Conservation (phyloP, 2,888 invertebrate genomes). For the Bombylius discolor region DNA sequence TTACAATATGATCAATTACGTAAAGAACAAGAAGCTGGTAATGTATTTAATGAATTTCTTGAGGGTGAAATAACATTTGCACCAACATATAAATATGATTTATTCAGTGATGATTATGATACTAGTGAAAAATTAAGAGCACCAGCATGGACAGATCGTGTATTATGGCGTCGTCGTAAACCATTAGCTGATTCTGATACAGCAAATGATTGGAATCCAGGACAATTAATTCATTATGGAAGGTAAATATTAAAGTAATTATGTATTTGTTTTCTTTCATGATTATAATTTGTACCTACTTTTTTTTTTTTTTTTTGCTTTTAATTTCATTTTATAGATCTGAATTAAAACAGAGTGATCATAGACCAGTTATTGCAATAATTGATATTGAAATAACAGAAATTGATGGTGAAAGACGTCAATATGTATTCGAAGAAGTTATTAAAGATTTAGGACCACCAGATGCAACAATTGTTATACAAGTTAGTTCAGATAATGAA, state of each 20-base stretch:
- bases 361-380: conserved; percentile 87
- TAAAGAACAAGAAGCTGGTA: conserved; percentile 62
- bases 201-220: conserved; percentile 55
- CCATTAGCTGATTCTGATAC: conserved; percentile 56
- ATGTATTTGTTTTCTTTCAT: background rate
- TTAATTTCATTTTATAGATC: conserved; percentile 37
- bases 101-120: conserved; percentile 97
- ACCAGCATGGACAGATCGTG: conserved; percentile 97
- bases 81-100: conserved; percentile 97
- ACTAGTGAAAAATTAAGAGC: conserved; percentile 95
- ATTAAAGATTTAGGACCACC: conserved; percentile 83
- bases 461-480: conserved; percentile 82
- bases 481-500: conserved; percentile 36
- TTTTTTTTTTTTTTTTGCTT: background rate
- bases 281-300: background rate
- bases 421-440: conserved; percentile 70
- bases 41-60: conserved; percentile 82
- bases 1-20: conserved; percentile 78
- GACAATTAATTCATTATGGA: conserved; percentile 77
- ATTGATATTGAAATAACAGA: conserved; percentile 77
- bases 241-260: conserved; percentile 29
- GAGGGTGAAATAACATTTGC: conserved; percentile 87
- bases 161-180: conserved; percentile 81
- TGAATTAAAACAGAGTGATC: conserved; percentile 94
- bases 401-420: conserved; percentile 63